A percentile compares a stretch with the other conserved stretches of the same genome.
phyloP scores from a whole-genome alignment of 2,113 vertebrate species.

The Gulo gulo region DNA sequence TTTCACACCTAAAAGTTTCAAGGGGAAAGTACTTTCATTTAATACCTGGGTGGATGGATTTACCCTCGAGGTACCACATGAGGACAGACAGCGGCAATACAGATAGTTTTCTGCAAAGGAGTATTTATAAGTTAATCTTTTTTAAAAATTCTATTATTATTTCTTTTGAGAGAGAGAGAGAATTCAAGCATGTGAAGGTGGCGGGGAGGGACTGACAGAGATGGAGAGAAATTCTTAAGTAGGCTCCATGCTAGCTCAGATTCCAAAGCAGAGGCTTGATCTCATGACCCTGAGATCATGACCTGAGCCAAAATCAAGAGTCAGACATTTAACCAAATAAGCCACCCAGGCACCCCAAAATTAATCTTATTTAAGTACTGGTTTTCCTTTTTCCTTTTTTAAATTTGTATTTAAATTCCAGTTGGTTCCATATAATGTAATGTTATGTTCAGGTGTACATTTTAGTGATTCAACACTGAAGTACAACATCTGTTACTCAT shows the following conservation, averaged over 20 bases:
- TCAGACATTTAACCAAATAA: background rate
- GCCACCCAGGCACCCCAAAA: background rate
- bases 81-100: background rate
- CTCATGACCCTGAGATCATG: background rate
- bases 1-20: slow-evolving; percentile 10
- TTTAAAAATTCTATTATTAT: background rate
- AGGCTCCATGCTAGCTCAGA: background rate
- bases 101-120: background rate
- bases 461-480: background rate
- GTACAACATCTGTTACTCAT: background rate
- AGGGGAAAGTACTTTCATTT: background rate
- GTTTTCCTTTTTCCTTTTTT: background rate
- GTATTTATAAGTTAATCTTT: background rate
- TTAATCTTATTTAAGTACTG: background rate
- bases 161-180: background rate
- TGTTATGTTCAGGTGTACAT: background rate
- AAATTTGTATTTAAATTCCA: background rate
- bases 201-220: background rate
- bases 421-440: background rate
- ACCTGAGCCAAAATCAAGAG: background rate
- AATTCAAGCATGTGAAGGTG: background rate
- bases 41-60: background rate
- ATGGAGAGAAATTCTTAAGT: background rate
- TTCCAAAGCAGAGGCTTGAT: background rate
- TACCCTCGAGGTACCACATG: background rate